A percentile compares a stretch with the other conserved stretches of the same genome.
Conservation (phyloP, 2,113 vertebrate genomes). For the Sylvilagus bachmani region DNA sequence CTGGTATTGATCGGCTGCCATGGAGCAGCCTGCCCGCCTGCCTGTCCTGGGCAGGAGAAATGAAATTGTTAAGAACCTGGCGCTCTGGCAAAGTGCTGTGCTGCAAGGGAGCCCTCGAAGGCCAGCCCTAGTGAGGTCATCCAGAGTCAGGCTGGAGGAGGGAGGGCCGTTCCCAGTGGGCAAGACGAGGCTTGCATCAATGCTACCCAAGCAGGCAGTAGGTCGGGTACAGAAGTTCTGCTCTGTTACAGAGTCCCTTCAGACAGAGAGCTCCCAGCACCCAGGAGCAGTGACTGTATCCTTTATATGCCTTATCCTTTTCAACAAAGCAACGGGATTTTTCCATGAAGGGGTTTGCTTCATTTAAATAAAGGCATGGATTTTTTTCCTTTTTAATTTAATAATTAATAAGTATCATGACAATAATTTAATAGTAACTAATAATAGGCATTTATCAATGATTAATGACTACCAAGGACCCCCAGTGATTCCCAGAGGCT, state of each 20-base stretch:
- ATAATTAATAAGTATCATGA: neutral
- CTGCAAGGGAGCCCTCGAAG: slow-evolving; percentile 38
- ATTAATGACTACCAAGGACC: neutral
- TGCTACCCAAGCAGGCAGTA: neutral
- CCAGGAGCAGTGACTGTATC: neutral
- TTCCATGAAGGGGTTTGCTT: slow-evolving; percentile 3
- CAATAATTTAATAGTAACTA: neutral
- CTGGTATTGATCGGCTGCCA: neutral
- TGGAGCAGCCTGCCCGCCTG: neutral
- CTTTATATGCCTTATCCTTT: no score
- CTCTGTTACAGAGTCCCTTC: neutral
- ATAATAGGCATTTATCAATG: neutral
- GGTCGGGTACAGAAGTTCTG: slow-evolving; percentile 23
- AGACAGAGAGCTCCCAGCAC: neutral
- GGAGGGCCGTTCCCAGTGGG: neutral
- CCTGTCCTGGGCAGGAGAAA: neutral
- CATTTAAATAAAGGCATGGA: no score
- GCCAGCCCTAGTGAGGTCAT: slow-evolving; percentile 63
- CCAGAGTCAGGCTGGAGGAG: slow-evolving; percentile 48
- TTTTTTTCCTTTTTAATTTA: neutral
- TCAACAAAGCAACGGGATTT: neutral
- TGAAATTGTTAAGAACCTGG: slow-evolving; percentile 29
- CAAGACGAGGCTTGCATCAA: slow-evolving; percentile 2
- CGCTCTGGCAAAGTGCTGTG: neutral
- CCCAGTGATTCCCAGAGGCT: neutral